These are phyloP conservation scores for cattle (Bos taurus) DNA, from an alignment of 2,113 vertebrate genomes.

Conservation along the genomic window DNA sequence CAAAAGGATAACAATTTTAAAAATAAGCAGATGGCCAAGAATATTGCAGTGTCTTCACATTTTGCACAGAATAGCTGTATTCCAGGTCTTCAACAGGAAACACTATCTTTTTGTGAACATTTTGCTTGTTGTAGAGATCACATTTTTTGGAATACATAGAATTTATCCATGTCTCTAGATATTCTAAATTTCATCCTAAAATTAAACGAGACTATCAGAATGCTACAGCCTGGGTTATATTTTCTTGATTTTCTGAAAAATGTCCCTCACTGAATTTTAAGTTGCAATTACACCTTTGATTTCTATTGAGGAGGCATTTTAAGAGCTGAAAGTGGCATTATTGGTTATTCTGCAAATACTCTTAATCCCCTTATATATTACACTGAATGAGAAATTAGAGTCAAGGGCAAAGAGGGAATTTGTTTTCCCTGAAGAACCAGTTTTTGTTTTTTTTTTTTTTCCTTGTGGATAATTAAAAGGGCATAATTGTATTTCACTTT, in stretches of 20 bases:
- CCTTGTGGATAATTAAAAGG: conserved; percentile 60
- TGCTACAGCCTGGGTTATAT: neutral
- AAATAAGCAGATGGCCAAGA: conserved; percentile 11
- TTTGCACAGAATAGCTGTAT: neutral
- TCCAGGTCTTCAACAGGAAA: neutral
- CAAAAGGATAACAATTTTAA: neutral
- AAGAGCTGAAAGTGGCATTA: neutral
- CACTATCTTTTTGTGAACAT: neutral
- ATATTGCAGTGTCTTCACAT: neutral
- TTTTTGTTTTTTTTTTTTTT: neutral
- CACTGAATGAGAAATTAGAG: conserved; percentile 37
- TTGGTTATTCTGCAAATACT: neutral
- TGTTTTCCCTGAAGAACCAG: conserved; percentile 59
- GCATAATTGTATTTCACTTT: conserved; percentile 57
- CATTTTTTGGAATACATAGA: neutral
- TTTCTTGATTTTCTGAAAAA: neutral
- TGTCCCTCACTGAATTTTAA: neutral
- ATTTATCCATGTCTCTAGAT: neutral
- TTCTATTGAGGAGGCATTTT: neutral
- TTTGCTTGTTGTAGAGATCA: neutral
- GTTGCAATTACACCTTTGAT: neutral
- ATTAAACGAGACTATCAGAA: neutral
- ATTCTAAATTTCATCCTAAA: neutral
- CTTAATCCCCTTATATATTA: neutral
- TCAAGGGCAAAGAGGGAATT: conserved; percentile 39